Percentiles rank a stretch among this genome's conserved stretches.
phyloP scores from a whole-genome alignment of 2,113 vertebrate species.

The Microtus pennsylvanicus region DNA sequence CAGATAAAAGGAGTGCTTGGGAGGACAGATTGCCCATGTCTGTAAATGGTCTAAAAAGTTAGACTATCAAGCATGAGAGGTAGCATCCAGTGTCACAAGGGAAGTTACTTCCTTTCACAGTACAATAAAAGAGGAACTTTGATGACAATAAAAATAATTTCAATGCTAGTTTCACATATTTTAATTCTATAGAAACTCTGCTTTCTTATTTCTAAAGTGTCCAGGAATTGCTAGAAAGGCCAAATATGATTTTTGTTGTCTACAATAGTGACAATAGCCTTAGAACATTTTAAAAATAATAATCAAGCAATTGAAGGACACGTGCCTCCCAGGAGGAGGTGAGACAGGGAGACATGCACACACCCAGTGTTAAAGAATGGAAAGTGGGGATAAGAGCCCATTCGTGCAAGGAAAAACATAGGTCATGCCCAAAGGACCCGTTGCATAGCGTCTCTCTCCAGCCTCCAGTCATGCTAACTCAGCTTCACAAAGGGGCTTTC shows the following conservation, averaged over 20 bases:
- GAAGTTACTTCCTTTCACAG: not conserved
- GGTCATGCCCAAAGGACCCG: not conserved
- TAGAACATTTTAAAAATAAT: not conserved
- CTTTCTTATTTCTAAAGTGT: not conserved
- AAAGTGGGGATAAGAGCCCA: not conserved
- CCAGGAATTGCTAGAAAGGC: not conserved
- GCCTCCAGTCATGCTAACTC: not conserved
- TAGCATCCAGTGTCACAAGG: not conserved
- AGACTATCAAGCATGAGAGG: not conserved
- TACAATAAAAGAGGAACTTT: not conserved
- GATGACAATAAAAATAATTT: not conserved
- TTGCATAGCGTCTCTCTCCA: not conserved
- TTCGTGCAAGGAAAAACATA: not conserved
- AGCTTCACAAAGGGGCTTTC: not conserved
- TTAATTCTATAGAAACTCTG: not conserved
- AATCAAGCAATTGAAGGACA: not conserved
- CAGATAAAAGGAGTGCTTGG: not conserved
- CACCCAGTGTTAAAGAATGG: not conserved
- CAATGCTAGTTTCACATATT: not conserved
- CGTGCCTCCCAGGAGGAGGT: not conserved
- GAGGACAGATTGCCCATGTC: not conserved
- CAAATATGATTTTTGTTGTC: slow-evolving; percentile 25
- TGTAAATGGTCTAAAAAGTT: not conserved
- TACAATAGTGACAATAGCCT: not conserved
- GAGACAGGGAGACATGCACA: not conserved